A percentile compares a stretch with the other conserved stretches of the same genome.
phyloP scores from a whole-genome alignment of 2,797 vertebrate species.

The Petrocephalus sullivani region DNA sequence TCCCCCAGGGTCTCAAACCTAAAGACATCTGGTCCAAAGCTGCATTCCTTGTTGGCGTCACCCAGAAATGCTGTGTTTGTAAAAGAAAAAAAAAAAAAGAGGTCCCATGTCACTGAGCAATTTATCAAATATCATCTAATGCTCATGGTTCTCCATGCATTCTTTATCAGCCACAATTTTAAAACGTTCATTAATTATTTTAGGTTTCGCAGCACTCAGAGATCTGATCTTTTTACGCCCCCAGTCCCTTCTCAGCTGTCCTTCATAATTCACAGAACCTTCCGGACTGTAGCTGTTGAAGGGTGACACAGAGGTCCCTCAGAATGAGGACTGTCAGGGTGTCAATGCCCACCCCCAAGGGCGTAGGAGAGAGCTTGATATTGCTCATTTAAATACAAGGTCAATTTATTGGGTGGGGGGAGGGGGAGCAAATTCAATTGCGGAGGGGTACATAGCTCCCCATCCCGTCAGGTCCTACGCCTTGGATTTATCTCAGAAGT shows the following conservation, averaged over 20 bases:
- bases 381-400: background rate
- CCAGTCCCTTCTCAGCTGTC: constrained; percentile 15
- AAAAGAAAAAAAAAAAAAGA: background rate
- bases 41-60: too few relatives aligned
- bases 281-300: constrained; percentile 16
- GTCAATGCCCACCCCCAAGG: background rate
- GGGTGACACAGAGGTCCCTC: constrained; percentile 10
- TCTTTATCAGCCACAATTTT: background rate
- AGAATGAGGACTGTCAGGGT: background rate
- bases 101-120: background rate
- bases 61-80: background rate
- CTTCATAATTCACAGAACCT: constrained; percentile 33
- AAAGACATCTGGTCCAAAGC: background rate
- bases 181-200: constrained; percentile 7
- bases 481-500: background rate
- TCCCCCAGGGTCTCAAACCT: background rate
- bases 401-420: background rate
- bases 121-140: background rate
- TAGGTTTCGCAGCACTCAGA: background rate
- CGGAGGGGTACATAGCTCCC: background rate
- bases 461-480: background rate
- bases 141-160: background rate
- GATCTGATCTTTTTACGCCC: background rate
- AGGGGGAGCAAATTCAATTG: background rate
- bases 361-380: background rate